Percentiles rank a stretch among this genome's conserved stretches.
Conservation (phyloP, 2,113 vertebrate genomes). For the Odocoileus hemionus region DNA sequence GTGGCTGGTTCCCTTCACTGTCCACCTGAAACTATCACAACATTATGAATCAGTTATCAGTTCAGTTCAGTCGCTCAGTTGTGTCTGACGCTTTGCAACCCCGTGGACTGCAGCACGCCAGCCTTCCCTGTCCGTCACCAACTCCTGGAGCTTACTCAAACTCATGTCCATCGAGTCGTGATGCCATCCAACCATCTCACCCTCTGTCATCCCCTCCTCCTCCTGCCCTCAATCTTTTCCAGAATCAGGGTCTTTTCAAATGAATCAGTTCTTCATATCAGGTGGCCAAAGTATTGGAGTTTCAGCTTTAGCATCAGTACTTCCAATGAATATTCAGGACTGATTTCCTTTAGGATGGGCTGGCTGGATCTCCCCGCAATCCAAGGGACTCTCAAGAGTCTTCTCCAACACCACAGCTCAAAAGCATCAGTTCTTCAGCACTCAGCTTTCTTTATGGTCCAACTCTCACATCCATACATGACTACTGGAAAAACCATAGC, state of each 20-base stretch:
- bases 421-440: not conserved
- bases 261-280: not conserved
- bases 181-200: not conserved
- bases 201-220: not conserved
- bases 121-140: not conserved
- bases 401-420: not conserved
- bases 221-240: not conserved
- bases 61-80: not conserved
- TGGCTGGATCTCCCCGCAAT: not conserved
- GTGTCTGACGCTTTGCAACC: accelerated
- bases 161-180: not conserved
- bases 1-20: not conserved
- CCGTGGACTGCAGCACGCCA: not conserved
- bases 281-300: not conserved
- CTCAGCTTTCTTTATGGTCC: not conserved
- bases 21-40: not conserved
- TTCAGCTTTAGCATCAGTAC: not conserved
- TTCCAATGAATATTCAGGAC: not conserved
- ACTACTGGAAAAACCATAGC: not conserved
- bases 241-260: not conserved
- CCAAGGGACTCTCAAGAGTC: not conserved
- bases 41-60: not conserved
- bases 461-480: not conserved
- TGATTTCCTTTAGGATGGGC: not conserved
- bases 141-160: not conserved